Evolutionary conservation across 1,140 invertebrate species (phyloP), one percentile per base, ranked within the genome.

Genomic region (Formica selysi): DNA sequence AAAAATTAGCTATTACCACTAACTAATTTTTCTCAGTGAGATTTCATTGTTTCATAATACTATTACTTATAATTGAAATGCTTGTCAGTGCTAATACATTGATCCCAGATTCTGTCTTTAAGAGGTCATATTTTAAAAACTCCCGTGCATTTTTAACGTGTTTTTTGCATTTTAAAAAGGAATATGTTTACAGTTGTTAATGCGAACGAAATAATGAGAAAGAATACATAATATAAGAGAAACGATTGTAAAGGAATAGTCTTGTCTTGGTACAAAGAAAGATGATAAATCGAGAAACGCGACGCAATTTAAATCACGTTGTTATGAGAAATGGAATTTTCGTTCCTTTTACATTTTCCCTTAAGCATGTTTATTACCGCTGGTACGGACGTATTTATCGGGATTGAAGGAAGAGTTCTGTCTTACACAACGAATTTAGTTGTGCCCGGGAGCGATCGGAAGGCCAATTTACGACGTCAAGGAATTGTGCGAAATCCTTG

Each of bases 401-500:
- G 44, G 51, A 85, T 65, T 32, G 81, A 64, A 64, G 78, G 48
- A 19, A 16, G 68, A 85, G 48, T 79, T 80, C 57, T 62, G 76
- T 76, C 76, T 86, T 76, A 51, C 62, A 76, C 73, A 85, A 85
- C 36, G 62, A 62, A 78, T 36, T 85, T 64, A 57, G 41, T 83
- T 83, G 68, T 65, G 48, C 59, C 62, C 22, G 32, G 38, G 61
- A 78, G 74, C 81, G 81, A 85, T 85, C 36, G 86, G 81, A 86
- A 59, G 68, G 71, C 57, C 41, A 68, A 89, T 76, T 64, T 70
- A 36, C 11, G 16, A 3, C 41, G 51, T 61, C 65, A 84, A 83
- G 67, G 71, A 86, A 87, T 76, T 71, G 76, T 38, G 59, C 48
- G 62, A 59, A 48, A 78, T 85, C 61, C 38, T 78, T 36, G 36